Evolutionary conservation across 1,140 invertebrate species (phyloP), one percentile per base, ranked within the genome.

Genomic region (Drosophila setifemur): DNA sequence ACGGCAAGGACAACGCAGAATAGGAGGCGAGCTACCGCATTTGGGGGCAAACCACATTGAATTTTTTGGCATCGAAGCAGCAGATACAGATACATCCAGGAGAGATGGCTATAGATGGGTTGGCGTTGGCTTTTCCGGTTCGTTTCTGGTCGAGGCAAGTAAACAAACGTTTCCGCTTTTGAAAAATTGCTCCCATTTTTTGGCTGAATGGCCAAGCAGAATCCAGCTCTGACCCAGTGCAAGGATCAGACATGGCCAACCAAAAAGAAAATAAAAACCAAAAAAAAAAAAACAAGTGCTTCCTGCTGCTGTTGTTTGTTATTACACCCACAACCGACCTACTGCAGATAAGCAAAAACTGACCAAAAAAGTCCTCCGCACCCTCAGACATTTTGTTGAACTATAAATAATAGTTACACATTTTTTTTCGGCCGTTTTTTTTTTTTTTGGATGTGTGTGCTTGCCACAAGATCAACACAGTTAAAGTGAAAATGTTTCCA

Each of bases 91-190:
- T 40, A 42, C 60, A 18, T 33, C 47, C n/a, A 12, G 19, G 35
- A 21, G 6, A 26, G 57, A 61, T 31, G 35, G 3, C 28, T 12
- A 9, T 58, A 23, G 50, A 58, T 48, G 43, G 55, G 49, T 19
- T 47, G 39, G 44, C 21, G 23, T 16, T 61, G 37, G 43, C 60
- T 16, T 42, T 83, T 83, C 73, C 68, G 69, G 47, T 69, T 76
- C 55, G 61, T 54, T 72, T 70, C 53, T 53, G 68, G 55, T 55
- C 54, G 40, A 52, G 58, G 45, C 54, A 52, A 61, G 67, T 71
- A 64, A 64, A 73, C 71, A 85, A 85, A 60, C 79, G 82, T 77
- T 85, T 82, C 79, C 78, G 79, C 53, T 73, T 83, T 64, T 85
- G 79, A 85, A 85, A 77, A 85, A 82, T 82, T 82, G 79, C 63